Base-by-base conservation (phyloP, 2,113 vertebrate species). In the Otocyon megalotis region DNA sequence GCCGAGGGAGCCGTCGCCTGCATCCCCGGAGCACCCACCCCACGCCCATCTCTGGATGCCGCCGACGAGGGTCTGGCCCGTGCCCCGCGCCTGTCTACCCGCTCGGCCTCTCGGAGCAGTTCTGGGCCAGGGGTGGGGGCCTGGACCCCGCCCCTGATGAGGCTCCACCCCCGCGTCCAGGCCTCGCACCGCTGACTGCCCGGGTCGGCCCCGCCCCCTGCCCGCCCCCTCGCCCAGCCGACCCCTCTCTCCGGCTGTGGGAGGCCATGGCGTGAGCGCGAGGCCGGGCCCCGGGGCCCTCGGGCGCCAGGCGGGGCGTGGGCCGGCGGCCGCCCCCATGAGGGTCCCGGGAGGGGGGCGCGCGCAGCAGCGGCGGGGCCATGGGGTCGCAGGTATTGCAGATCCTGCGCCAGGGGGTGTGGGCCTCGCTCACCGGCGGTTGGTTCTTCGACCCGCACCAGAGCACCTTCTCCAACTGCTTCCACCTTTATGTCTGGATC, bases 391-490 rank as follows among this genome's bases (percentile, higher is more conserved):
- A 99, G 97, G 99, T 99, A 94, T 98, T 99, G 98, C 99, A 99
- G 99, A 99, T 99, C 98, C 98, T 99, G 97, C 99, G 99, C 96
- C 99, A 99, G 98, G 99, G 99, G 13, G 99, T 99, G 97, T 99
- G 99, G 99, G 99, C 99, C 94, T 99, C 99, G 1, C 99, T 99
- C 82, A 99, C 99, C 1, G 99, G 99, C 93, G 99, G 99, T 97
- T 99, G 99, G 99, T 99, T 99, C 97, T 99, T 99, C 98, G 99
- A 99, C 98, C 99, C 99, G 28, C 99, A 99, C 98, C 99, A 99
- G 98, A 99, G 99, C 98, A 99, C 99, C 14, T 99, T 99, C 98
- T 99, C 99, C 98, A 99, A 99, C 98, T 99, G 99, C 97, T 99
- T 99, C 97, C 99, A 99, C 92, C 99, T 99, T 90, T 99, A 99